Base-by-base conservation (phyloP, 2,797 vertebrate genomes). In the Brachyalestes nurse region DNA sequence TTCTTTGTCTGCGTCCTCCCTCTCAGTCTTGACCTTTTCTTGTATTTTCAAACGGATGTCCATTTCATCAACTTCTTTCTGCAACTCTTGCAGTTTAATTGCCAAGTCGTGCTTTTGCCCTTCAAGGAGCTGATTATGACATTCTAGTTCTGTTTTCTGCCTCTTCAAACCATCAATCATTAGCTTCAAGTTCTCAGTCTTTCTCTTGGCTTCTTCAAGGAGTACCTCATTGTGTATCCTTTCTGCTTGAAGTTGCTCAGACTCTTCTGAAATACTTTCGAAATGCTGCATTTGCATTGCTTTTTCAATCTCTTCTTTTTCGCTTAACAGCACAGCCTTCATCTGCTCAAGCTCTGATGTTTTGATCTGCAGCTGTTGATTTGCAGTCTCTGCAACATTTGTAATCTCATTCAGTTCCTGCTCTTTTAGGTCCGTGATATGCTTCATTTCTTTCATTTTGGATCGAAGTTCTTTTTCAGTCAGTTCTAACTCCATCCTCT, bases 161-260 rank as follows among this genome's bases (percentile, higher is more conserved):
- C 69, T 74, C 16, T 57, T 16, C 19, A 86, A 64, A 76, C 79
- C 21, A 23, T 61, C 62, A 72, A 79, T 83, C 4, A 62, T 64
- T 8, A 47, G 34, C 78, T 78, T 55, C 10, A 80, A n/a, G 1
- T 72, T 65, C 60, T 38, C 6, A 16, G 57, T 76, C 25, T 21
- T 70, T 76, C 8, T 80, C 17, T 75, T 75, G 21, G 76, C 69
- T 53, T 81, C 79, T 72, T 75, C 70, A 49, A 78, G 71, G 38
- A 53, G 62, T 21, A 4, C 42, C 23, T 86, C 62, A 64, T n/a
- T 72, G 17, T 64, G 57, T 7, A 34, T 57, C 10, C 69, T 79
- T 69, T 82, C 69, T 23, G 73, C 25, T 70, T 80, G 80, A 69
- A 80, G 51, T 58, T 38, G 16, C 42, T 34, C 38, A 1, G 17